Evolutionary conservation across 2,113 vertebrate species (phyloP), one percentile per base, ranked within the genome.

Genomic region (Solea solea): DNA sequence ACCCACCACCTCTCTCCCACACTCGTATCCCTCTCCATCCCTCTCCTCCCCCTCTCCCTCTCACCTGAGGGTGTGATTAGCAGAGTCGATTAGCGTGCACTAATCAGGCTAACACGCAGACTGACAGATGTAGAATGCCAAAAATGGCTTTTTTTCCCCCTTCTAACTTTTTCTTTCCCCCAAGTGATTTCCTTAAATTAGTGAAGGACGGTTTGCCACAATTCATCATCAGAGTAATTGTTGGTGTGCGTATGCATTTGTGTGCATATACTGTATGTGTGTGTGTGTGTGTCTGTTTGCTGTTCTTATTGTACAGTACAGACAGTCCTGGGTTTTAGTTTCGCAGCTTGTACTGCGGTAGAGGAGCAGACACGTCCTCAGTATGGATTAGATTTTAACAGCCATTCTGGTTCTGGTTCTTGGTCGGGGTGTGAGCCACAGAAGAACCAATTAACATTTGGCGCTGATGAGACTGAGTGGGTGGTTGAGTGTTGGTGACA

Each of bases 1-100:
- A 74, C 74, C 50, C 58, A 57, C 72, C 78, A 60, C 46, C 81
- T 68, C 76, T 44, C 69, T 80, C 59, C 59, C 67, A 5, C 25
- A 78, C 73, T 51, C 67, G 63, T 67, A 55, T 74, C 63, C 51
- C 64, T 39, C 54, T 60, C 51, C 27, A 21, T 66, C 44, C 44
- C 45, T 48, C 45, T 10, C 16, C 39, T 11, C 39, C 15, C 57
- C 54, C 57, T 48, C 59, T 66, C 76, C 7, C 69, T 53, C 70
- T 78, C 77, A 91, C 91, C 90, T 89, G 76, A 83, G 85, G 90
- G 83, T 82, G 78, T 88, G 80, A 90, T 93, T 91, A 92, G 84
- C 85, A 44, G 73, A 84, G 82, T 85, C 89, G 90, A 93, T 92
- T 91, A 91, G 84, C 44, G 25, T 15, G 9, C 69, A 71, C 84